Evolutionary conservation across 2,113 vertebrate genomes (phyloP), one percentile per base, ranked within the genome.

Genomic region (Toxotes chatareus): DNA sequence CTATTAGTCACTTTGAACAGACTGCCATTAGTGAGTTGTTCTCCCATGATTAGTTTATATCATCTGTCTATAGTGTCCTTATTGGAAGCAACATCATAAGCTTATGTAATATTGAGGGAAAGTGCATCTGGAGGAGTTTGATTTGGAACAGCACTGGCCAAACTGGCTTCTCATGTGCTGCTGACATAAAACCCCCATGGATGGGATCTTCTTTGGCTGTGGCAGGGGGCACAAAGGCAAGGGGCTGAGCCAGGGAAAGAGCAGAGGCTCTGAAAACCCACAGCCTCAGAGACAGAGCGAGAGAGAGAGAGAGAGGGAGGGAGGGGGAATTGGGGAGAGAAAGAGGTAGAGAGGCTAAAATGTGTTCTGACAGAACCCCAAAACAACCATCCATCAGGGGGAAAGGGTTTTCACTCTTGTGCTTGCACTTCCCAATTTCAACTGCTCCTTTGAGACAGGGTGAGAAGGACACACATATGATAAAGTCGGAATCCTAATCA

Each of bases 161-260:
- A 82, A 59, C 76, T 68, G 73, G 68, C 82, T 84, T 77, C 77
- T 64, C 62, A 27, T 86, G 87, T 68, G 55, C 66, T 13, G 21
- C 84, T 76, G 62, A 86, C 74, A 85, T 84, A 16, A 79, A 72
- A 36, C 3, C 44, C 61, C 68, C 73, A 44, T 67, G 67, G 70
- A 81, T 73, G 78, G 66, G 67, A 82, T 88, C 34, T 65, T 84
- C 51, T 86, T 51, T 76, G 83, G 44, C 69, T 83, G 63, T 83
- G 65, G 73, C 75, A 75, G 79, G 55, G 78, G 42, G 51, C 53
- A 69, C 32, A 61, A 51, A 76, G 57, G 60, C 34, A 38, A 56
- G 51, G 19, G 66, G 57, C 46, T 72, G 44, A 73, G 66, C 82
- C 72, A 79, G 70, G 8, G 69, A 65, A 71, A 85, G 64, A 80